These are phyloP conservation scores for Cyphomyrus discorhynchus DNA, from an alignment of 2,113 vertebrate species.

Conservation along the genomic window DNA sequence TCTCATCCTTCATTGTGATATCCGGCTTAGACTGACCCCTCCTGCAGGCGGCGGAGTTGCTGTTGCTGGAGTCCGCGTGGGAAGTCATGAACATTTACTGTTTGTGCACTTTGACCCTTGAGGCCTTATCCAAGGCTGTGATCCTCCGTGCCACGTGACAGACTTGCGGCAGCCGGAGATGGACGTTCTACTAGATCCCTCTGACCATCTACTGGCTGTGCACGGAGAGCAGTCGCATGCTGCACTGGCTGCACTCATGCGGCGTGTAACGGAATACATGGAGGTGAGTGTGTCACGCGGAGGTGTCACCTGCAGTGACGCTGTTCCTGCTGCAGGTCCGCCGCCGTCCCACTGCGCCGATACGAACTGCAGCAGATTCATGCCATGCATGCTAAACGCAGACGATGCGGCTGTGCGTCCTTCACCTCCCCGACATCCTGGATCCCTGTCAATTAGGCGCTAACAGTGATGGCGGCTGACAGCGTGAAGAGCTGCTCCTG, in stretches of 20 bases:
- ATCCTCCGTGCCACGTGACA: background rate
- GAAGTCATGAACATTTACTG: background rate
- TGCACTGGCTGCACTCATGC: background rate
- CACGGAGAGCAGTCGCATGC: background rate
- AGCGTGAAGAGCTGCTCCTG: conserved; percentile 25
- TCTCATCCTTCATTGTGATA: background rate
- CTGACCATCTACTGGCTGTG: background rate
- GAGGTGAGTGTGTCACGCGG: background rate
- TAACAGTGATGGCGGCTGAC: conserved; percentile 53
- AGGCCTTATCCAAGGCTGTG: background rate
- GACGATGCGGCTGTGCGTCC: background rate
- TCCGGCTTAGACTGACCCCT: background rate
- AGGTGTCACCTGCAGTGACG: background rate
- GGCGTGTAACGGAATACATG: background rate
- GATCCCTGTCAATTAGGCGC: conserved; percentile 36
- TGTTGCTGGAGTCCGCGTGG: background rate
- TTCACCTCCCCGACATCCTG: background rate
- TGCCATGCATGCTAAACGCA: background rate
- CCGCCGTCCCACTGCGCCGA: background rate
- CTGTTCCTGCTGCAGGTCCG: background rate
- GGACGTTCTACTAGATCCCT: background rate
- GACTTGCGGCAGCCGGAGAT: background rate
- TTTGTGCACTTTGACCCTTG: background rate
- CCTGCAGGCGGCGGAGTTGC: background rate
- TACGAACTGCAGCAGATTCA: background rate